Conservation (phyloP, 2,797 vertebrate genomes). For the Esox lucius region DNA sequence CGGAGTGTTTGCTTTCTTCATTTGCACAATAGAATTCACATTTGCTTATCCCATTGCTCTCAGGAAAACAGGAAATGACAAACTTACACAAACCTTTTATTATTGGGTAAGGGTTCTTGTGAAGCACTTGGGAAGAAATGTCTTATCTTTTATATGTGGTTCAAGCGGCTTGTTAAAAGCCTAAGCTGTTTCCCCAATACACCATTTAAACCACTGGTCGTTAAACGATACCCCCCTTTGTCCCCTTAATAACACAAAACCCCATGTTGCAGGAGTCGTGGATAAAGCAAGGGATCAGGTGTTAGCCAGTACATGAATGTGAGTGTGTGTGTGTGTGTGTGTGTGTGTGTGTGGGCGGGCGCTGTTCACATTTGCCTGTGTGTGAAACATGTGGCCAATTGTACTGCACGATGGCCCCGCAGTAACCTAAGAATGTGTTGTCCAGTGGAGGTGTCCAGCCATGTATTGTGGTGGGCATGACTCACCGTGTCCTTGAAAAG, state of each 20-base stretch:
- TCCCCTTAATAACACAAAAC: too few relatives aligned
- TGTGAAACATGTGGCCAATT: too few relatives aligned
- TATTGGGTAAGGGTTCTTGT: too few relatives aligned
- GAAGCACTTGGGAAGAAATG: background rate
- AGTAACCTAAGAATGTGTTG: slow-evolving; percentile 17
- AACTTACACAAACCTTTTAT: too few relatives aligned
- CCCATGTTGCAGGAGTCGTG: background rate
- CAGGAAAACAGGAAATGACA: too few relatives aligned
- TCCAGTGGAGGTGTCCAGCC: slow-evolving; percentile 44
- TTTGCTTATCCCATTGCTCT: too few relatives aligned
- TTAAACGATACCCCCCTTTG: background rate
- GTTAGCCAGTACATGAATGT: background rate
- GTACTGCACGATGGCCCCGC: slow-evolving; percentile 11
- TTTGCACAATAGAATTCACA: too few relatives aligned
- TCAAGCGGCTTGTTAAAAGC: too few relatives aligned
- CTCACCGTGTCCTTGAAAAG: slow-evolving; percentile 42
- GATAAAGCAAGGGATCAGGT: background rate
- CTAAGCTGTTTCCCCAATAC: background rate
- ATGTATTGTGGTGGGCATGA: slow-evolving; percentile 38
- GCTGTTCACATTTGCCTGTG: too few relatives aligned
- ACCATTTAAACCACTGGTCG: background rate
- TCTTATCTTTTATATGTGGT: background rate
- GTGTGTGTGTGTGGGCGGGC: too few relatives aligned
- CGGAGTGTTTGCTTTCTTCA: too few relatives aligned
- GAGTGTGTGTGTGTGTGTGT: background rate